Conservation (phyloP, 2,888 invertebrate species). For the Liopterus haemorrhoidalis region DNA sequence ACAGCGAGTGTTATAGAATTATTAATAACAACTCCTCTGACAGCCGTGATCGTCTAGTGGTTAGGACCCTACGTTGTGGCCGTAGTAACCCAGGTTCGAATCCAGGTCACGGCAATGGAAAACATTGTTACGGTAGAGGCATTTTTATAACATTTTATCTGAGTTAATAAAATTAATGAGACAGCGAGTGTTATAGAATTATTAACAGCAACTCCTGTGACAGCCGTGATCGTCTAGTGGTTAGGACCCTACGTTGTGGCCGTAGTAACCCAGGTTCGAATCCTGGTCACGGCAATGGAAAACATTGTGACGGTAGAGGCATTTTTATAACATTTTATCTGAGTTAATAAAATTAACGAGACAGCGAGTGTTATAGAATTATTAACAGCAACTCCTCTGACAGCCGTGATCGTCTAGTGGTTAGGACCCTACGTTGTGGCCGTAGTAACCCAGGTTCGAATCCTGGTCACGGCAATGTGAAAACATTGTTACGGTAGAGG, state of each 20-base stretch:
- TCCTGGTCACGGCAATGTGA: slow-evolving; percentile 50
- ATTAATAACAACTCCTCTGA: too few relatives aligned
- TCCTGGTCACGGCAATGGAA: slow-evolving; percentile 66
- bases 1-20: too few relatives aligned
- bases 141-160: too few relatives aligned
- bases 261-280: slow-evolving; percentile 74
- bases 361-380: too few relatives aligned
- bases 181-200: too few relatives aligned
- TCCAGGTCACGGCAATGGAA: slow-evolving; percentile 52
- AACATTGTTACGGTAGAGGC: too few relatives aligned
- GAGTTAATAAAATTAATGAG: too few relatives aligned
- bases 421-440: slow-evolving; percentile 56
- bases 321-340: too few relatives aligned
- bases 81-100: slow-evolving; percentile 58
- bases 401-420: slow-evolving; percentile 42
- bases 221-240: slow-evolving; percentile 70
- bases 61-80: slow-evolving; percentile 56
- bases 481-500: slow-evolving; percentile 35
- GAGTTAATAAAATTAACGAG: too few relatives aligned
- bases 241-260: slow-evolving; percentile 72
- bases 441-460: slow-evolving; percentile 58
- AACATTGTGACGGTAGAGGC: too few relatives aligned
- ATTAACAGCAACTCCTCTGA: too few relatives aligned
- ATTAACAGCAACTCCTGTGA: too few relatives aligned
- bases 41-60: slow-evolving; percentile 42